Evolutionary conservation across 1,140 invertebrate species (phyloP).

Genomic region (Leptinotarsa undecemlineata): DNA sequence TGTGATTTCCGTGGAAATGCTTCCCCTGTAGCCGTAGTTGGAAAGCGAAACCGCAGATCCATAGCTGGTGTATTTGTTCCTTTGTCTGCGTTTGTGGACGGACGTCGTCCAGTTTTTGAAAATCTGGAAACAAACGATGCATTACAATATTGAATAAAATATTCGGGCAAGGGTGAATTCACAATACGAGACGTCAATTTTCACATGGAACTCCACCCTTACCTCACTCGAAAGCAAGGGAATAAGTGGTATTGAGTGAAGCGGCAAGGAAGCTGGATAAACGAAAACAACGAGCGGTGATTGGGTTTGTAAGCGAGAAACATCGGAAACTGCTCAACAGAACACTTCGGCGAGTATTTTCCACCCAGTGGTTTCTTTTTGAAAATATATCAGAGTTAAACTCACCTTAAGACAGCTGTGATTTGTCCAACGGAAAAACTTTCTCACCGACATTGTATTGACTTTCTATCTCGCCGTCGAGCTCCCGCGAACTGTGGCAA

Average conservation of each 20-base stretch:
- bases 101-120: slow-evolving; percentile 41
- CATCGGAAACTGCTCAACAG: too few relatives aligned
- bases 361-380: not conserved
- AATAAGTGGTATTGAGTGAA: too few relatives aligned
- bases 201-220: too few relatives aligned
- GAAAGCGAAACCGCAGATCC: slow-evolving; percentile 39
- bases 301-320: too few relatives aligned
- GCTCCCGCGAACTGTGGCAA: not conserved
- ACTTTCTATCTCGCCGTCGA: slow-evolving; percentile 7
- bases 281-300: too few relatives aligned
- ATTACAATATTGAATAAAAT: too few relatives aligned
- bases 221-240: too few relatives aligned
- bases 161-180: too few relatives aligned
- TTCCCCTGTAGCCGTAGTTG: slow-evolving; percentile 37
- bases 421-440: slow-evolving; percentile 40
- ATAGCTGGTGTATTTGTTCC: slow-evolving; percentile 32
- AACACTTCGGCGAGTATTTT: too few relatives aligned
- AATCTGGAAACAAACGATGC: slow-evolving; percentile 32
- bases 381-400: slow-evolving; percentile 16
- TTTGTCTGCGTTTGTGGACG: slow-evolving; percentile 38
- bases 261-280: too few relatives aligned
- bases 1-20: slow-evolving; percentile 44
- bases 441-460: slow-evolving; percentile 42
- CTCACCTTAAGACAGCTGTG: slow-evolving; percentile 47
- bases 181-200: too few relatives aligned